Percentiles rank a stretch among this genome's conserved stretches.
These are phyloP conservation scores for Spodoptera littoralis DNA, from an alignment of 2,888 invertebrate species.

Conservation along the genomic window DNA sequence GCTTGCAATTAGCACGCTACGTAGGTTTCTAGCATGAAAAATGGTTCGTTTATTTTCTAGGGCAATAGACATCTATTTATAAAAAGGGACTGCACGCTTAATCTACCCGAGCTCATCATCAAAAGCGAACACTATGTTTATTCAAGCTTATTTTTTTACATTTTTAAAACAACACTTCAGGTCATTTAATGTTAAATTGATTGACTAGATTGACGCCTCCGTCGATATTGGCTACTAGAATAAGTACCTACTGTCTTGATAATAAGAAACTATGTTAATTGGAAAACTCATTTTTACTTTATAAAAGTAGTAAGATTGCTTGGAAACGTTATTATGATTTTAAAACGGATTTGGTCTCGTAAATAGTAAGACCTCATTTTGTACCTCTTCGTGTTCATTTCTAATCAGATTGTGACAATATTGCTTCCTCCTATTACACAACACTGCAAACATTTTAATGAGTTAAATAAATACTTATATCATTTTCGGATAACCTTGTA, in stretches of 20 bases:
- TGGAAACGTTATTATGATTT: no score
- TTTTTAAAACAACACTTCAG: conserved; percentile 59
- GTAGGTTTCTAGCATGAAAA: conserved; percentile 77
- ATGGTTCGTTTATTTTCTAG: conserved; percentile 85
- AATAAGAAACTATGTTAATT: no score
- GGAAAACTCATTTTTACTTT: no score
- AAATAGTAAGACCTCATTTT: not conserved
- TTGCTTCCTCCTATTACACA: conserved; percentile 18
- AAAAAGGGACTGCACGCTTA: conserved; percentile 82
- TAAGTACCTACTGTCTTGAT: no score
- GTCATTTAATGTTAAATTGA: conserved; percentile 23
- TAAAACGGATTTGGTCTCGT: no score
- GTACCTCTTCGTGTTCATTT: conserved; percentile 8
- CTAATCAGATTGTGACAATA: conserved; percentile 1
- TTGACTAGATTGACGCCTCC: no score
- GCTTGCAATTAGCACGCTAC: conserved; percentile 79
- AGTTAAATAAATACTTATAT: conserved; percentile 26
- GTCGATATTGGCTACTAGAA: no score
- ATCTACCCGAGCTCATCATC: conserved; percentile 73
- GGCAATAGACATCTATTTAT: conserved; percentile 83
- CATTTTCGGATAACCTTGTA: conserved; percentile 57
- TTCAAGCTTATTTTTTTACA: conserved; percentile 65
- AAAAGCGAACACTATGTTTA: conserved; percentile 74
- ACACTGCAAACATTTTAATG: conserved; percentile 23
- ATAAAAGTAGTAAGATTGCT: no score